Evolutionary conservation across 2,797 vertebrate genomes (phyloP).

Genomic region (Arrhamphus sclerolepis): DNA sequence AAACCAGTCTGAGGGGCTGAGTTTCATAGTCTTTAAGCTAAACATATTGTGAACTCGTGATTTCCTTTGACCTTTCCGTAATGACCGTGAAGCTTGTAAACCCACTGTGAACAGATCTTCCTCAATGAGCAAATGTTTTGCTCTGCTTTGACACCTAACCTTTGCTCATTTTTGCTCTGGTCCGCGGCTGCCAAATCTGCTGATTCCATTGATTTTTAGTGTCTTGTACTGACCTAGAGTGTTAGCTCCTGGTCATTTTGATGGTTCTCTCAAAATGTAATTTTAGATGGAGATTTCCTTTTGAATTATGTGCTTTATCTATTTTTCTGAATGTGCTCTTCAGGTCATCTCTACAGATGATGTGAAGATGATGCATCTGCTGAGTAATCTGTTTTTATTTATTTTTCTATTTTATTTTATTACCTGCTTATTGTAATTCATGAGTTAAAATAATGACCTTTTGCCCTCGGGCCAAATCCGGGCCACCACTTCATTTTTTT

Average conservation of each 20-base stretch:
- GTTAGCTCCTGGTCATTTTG: not conserved
- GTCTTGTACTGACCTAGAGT: slow-evolving; percentile 4
- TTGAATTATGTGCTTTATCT: not conserved
- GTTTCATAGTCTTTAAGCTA: slow-evolving; percentile 6
- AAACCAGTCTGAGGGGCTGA: slow-evolving; percentile 8
- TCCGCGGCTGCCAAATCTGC: slow-evolving; percentile 51
- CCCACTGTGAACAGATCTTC: slow-evolving; percentile 41
- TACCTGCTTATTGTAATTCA: too few species aligned
- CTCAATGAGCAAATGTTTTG: slow-evolving; percentile 46
- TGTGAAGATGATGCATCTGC: not conserved
- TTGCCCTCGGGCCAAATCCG: too few species aligned
- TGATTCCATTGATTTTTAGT: slow-evolving; percentile 61
- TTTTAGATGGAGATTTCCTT: not conserved
- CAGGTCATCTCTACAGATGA: slow-evolving; percentile 16
- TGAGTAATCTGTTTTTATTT: too few species aligned
- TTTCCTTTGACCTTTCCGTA: slow-evolving; percentile 64
- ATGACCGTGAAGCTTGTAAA: slow-evolving; percentile 26
- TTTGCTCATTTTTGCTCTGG: slow-evolving; percentile 61
- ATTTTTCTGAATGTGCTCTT: slow-evolving; percentile 2
- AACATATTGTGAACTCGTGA: slow-evolving; percentile 9
- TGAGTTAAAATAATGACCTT: too few species aligned
- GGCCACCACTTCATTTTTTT: too few species aligned
- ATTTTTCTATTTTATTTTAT: too few species aligned
- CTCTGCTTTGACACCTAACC: slow-evolving; percentile 63
- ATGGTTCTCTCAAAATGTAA: slow-evolving; percentile 13